Conservation (phyloP, 2,113 vertebrate species). For the Globicephala melas region DNA sequence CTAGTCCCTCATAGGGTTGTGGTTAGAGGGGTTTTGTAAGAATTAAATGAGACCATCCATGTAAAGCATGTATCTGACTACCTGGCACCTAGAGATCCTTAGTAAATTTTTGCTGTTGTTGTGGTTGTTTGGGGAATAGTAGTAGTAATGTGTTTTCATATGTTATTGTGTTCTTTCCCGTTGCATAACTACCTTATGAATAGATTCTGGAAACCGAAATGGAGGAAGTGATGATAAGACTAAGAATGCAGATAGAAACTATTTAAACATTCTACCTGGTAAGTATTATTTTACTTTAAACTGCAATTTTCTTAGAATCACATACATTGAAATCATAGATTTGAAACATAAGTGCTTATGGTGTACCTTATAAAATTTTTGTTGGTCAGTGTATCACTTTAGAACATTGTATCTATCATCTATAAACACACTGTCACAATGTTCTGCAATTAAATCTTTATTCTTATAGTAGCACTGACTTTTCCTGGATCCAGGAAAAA, state of each 20-base stretch:
- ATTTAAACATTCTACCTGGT: slow-evolving; percentile 95
- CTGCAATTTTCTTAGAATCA: neutral
- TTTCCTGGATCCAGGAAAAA: neutral
- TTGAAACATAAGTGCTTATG: slow-evolving; percentile 22
- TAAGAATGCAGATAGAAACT: slow-evolving; percentile 92
- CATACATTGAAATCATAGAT: neutral
- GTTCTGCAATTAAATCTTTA: neutral
- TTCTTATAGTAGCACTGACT: neutral
- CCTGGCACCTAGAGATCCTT: neutral
- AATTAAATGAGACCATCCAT: neutral
- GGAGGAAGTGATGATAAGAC: slow-evolving; percentile 89
- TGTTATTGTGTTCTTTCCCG: neutral
- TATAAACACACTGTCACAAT: neutral
- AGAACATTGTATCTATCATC: neutral
- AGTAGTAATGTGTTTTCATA: neutral
- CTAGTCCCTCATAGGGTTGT: neutral
- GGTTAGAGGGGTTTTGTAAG: neutral
- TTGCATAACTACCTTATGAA: slow-evolving; percentile 9
- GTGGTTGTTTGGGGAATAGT: neutral
- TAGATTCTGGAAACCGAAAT: slow-evolving; percentile 81
- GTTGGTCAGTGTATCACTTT: neutral
- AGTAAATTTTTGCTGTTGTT: neutral
- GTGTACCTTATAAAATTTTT: neutral
- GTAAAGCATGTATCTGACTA: neutral
- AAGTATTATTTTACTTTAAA: slow-evolving; percentile 58